Evolutionary conservation across 2,888 invertebrate species (phyloP).

Genomic region (Mimumesa dahlbomi): DNA sequence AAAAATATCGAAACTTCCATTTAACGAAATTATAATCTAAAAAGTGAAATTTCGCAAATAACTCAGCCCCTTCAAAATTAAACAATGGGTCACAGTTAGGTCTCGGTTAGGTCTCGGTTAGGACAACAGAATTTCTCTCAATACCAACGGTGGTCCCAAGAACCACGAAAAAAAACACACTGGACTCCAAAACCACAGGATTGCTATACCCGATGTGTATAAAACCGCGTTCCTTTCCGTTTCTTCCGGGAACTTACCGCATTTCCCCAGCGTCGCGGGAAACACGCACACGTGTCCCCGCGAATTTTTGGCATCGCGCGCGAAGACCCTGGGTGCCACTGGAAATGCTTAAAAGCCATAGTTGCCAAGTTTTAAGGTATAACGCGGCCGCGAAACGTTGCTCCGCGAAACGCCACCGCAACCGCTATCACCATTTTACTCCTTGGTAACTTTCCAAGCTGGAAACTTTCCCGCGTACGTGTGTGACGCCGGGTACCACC

Average conservation of each 20-base stretch:
- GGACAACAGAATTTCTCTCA: no score
- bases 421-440: conserved; percentile 56
- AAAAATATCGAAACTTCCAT: no score
- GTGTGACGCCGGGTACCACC: conserved; percentile 28
- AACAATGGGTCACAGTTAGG: no score
- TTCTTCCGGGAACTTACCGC: not conserved
- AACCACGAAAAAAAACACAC: no score
- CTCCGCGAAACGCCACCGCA: conserved; percentile 28
- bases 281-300: not conserved
- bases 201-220: no score
- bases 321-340: conserved; percentile 1
- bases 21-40: no score
- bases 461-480: conserved; percentile 60
- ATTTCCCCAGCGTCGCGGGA: no score
- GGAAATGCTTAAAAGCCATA: conserved; percentile 64
- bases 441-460: conserved; percentile 69
- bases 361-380: conserved; percentile 65
- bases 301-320: conserved; percentile 40
- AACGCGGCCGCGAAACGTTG: conserved; percentile 44
- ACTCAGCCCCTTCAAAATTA: no score
- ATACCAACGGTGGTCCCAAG: no score
- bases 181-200: no score
- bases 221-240: not conserved
- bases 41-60: no score
- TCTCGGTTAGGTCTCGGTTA: no score